Evolutionary conservation across 2,113 vertebrate species (phyloP), one percentile per base, ranked within the genome.

Genomic region (Nibea coibor): DNA sequence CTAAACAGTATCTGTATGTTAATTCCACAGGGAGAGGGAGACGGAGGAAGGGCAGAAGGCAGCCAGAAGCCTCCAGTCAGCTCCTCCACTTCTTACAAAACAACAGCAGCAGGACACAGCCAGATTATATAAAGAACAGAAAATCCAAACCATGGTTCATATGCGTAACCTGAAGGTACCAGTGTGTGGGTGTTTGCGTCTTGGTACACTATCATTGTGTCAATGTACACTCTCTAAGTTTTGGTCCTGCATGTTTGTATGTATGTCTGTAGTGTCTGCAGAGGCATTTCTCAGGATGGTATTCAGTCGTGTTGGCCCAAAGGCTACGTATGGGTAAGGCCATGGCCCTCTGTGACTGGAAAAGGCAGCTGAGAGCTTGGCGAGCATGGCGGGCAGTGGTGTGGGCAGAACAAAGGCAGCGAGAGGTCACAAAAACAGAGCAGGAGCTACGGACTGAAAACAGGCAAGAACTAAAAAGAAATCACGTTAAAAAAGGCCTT

Each of bases 231-330:
- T 58, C 20, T 42, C 4, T 15, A 51, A 53, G 50, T 43, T 4
- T 4, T 15, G n/a, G 8, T 2, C 15, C 35, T 66, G 56, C 16
- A 26, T 70, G 35, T 64, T 48, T n/a, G 15, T 10, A 14, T 81
- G 39, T 78, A 72, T 78, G 19, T n/a, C n/a, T n/a, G n/a, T n/a
- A 99, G 98, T 96, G 96, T 92, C 90, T 97, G 81, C 96, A 96
- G 72, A 95, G 20, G 39, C 95, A 97, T 94, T 99, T 99, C 88
- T 97, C 97, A 57, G 93, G 91, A 65, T 99, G 98, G 98, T 95
- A 96, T 86, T 96, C 95, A 64, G 88, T 96, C 57, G 89, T 96
- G 83, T 88, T 98, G 90, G 95, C 97, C 64, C 87, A 73, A 45
- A 95, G 94, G 89, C 92, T 99, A 67, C 92, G 93, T 78, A 89